A percentile compares a stretch with the other conserved stretches of the same genome.
These are phyloP conservation scores for Shinisaurus crocodilurus DNA, from an alignment of 2,113 vertebrate species.

Conservation along the genomic window DNA sequence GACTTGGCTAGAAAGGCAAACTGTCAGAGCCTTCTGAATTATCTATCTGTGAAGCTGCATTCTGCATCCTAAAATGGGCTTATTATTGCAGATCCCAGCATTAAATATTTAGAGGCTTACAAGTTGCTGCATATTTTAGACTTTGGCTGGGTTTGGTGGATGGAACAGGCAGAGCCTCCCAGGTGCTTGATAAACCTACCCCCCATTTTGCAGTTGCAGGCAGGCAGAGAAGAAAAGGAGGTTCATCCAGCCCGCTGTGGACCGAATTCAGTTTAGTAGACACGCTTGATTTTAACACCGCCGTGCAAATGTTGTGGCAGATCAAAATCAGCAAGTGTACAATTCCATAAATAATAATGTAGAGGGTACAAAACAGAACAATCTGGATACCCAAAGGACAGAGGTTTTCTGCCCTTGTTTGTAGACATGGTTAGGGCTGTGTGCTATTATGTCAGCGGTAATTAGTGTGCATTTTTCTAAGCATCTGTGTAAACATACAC, in stretches of 20 bases:
- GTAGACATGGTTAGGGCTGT: conserved; percentile 24
- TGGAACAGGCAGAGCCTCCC: not conserved
- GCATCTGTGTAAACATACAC: conserved; percentile 53
- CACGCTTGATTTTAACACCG: not conserved
- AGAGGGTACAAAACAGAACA: not conserved
- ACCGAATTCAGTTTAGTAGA: not conserved
- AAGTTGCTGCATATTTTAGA: not conserved
- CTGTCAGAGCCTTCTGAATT: conserved; percentile 42
- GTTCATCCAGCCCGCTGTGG: not conserved
- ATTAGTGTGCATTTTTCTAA: conserved; percentile 51
- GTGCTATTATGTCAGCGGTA: conserved; percentile 49
- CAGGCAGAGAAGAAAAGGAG: not conserved
- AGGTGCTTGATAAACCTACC: not conserved
- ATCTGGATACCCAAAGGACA: not conserved
- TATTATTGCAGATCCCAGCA: conserved; percentile 25
- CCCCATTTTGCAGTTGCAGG: not conserved
- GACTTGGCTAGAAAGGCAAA: conserved; percentile 35
- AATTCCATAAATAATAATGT: not conserved
- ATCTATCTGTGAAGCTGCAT: conserved; percentile 18
- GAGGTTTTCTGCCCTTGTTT: conserved; percentile 37
- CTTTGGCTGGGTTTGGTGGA: not conserved
- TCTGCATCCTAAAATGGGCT: conserved; percentile 13
- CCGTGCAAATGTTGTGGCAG: not conserved
- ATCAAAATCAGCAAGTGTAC: conserved; percentile 2
- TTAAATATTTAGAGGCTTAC: conserved; percentile 12